Evolutionary conservation across 2,113 vertebrate species (phyloP), one percentile per base, ranked within the genome.

Genomic region (Cyanocitta stelleri): DNA sequence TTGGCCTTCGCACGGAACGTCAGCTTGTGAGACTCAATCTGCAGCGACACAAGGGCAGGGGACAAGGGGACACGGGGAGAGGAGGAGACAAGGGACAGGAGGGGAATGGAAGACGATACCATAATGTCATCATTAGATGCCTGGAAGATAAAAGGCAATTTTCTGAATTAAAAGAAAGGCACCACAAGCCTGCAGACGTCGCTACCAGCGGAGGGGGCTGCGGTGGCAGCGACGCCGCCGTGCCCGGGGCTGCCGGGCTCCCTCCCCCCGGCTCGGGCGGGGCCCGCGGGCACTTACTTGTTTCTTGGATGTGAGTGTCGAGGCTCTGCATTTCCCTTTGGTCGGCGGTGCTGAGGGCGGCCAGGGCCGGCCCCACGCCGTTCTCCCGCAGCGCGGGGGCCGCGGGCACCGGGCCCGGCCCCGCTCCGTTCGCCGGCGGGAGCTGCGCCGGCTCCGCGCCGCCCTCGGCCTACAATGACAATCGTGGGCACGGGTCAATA

Each of bases 101-200:
- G 96, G 96, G 93, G 96, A 89, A 97, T 87, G 98, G 98, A 97
- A 98, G 98, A 98, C 97, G 98, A 98, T 96, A 99, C 98, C 97
- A 98, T 97, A 98, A 98, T 98, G 98, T 98, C 97, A 99, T 98
- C 99, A 93, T 99, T 99, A 99, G 98, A 99, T 98, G 99, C 99
- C 99, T 99, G 99, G 97, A 99, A 99, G 98, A 99, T 98, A 99
- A 99, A 98, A 98, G 97, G 98, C 98, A 94, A 98, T 93, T 93
- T 93, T 92, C 93, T 21, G 62, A 90, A 93, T 98, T 98, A 98
- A 97, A 95, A 93, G 73, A 67, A 54, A 51, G 69, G 71, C 66
- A 85, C 55, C 61, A 8, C 8, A 20, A 23, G 14, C 43, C 86
- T 9, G 27, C 55, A 30, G 74, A 62, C 63, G 55, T 21, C 22